phyloP scores from a whole-genome alignment of 1,140 invertebrate species.

The Solenopsis fugax region DNA sequence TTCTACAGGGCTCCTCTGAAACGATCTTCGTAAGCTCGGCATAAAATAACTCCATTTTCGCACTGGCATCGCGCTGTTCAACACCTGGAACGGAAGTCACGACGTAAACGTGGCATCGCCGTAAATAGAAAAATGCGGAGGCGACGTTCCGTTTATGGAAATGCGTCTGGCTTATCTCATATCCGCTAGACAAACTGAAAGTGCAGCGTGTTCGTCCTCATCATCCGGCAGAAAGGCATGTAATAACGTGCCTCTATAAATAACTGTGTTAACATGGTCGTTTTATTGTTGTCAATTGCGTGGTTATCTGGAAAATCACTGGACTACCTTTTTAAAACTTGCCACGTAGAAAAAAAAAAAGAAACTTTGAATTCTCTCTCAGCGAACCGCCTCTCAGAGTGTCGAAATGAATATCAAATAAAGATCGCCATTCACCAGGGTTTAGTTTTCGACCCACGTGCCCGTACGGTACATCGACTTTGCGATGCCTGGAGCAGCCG shows the following conservation, averaged over 20 bases:
- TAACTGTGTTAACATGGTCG: neutral
- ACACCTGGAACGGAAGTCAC: conserved; percentile 75
- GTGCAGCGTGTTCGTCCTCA: conserved; percentile 55
- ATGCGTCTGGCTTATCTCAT: conserved; percentile 75
- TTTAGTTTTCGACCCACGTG: conserved; percentile 26
- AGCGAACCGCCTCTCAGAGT: neutral
- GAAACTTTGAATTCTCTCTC: neutral
- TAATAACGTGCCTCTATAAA: neutral
- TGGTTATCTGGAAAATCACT: neutral
- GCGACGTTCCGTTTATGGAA: conserved; percentile 73
- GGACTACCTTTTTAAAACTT: neutral
- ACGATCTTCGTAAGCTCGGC: conserved; percentile 71
- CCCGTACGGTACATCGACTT: neutral
- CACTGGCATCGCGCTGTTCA: conserved; percentile 69
- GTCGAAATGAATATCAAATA: conserved; percentile 27
- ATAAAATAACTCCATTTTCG: conserved; percentile 77
- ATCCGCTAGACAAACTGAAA: conserved; percentile 72
- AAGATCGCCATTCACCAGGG: neutral
- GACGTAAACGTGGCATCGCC: conserved; percentile 62
- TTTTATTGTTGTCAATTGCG: neutral
- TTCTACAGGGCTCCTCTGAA: conserved; percentile 61
- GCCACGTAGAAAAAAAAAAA: neutral
- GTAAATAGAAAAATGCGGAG: conserved; percentile 69
- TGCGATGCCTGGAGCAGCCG: neutral
- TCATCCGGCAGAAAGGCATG: neutral